phyloP scores from a whole-genome alignment of 2,888 invertebrate genomes.

The Tiliacea citrago region DNA sequence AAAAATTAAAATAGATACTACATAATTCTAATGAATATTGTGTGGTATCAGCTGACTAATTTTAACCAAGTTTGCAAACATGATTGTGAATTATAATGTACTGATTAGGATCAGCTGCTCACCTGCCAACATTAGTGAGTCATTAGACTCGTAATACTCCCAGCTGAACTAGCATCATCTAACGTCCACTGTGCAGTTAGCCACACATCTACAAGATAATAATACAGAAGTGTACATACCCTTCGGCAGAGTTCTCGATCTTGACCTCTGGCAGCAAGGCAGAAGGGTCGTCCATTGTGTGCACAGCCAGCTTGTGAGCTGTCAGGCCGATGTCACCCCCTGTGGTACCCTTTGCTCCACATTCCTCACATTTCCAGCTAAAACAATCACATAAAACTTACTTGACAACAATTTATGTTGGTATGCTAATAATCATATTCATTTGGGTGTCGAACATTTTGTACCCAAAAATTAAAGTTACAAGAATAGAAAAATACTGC shows the following conservation, averaged over 20 bases:
- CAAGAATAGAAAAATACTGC: too few relatives aligned
- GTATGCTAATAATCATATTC: too few relatives aligned
- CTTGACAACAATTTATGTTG: not conserved
- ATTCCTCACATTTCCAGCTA: conserved; percentile 82
- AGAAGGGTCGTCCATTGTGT: conserved; percentile 64
- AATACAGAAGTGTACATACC: conserved; percentile 55
- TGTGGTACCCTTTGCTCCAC: conserved; percentile 69
- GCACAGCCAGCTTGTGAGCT: conserved; percentile 76
- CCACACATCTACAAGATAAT: not conserved
- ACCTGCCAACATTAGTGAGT: conserved; percentile 2
- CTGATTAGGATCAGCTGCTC: conserved; percentile 10
- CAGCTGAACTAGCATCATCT: not conserved
- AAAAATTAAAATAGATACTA: not conserved
- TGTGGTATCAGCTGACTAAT: not conserved
- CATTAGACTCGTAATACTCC: not conserved
- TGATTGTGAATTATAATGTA: not conserved
- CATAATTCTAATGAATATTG: not conserved
- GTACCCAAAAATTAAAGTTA: too few relatives aligned
- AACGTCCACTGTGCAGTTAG: not conserved
- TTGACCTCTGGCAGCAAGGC: conserved; percentile 70
- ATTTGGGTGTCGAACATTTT: too few relatives aligned
- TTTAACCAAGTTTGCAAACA: not conserved
- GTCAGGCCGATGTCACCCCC: conserved; percentile 75
- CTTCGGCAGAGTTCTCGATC: conserved; percentile 74
- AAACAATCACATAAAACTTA: conserved; percentile 41